phyloP scores from a whole-genome alignment of 2,113 vertebrate genomes.

The Martes martes region DNA sequence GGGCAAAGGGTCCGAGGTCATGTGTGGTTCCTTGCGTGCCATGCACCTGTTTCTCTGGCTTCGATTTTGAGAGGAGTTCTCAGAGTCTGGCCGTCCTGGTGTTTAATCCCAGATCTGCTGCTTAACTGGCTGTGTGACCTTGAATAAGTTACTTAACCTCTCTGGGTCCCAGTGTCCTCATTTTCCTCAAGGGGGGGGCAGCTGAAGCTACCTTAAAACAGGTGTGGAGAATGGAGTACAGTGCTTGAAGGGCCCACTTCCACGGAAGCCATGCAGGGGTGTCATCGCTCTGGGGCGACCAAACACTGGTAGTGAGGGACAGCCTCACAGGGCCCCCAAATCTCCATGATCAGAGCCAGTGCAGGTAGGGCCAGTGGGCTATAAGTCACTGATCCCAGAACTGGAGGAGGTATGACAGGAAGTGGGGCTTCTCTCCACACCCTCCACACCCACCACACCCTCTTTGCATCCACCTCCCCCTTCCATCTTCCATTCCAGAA shows the following conservation, averaged over 20 bases:
- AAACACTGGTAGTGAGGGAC: background rate
- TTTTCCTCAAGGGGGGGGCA: too few species aligned
- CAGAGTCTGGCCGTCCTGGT: background rate
- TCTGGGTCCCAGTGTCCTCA: background rate
- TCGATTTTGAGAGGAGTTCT: background rate
- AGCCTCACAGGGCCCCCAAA: background rate
- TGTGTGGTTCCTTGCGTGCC: background rate
- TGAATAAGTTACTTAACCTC: background rate
- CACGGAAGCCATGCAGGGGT: background rate
- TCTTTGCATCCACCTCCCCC: background rate
- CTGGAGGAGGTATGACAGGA: background rate
- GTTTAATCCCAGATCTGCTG: background rate
- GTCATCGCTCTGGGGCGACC: background rate
- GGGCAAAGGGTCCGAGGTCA: too few species aligned
- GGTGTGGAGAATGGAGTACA: background rate
- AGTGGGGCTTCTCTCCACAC: background rate
- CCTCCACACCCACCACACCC: background rate
- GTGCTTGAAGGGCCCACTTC: background rate
- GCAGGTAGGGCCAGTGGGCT: too few species aligned
- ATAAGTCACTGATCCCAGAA: background rate
- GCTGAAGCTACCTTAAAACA: background rate
- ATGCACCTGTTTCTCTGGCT: background rate
- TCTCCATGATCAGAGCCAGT: background rate
- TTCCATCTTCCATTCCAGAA: constrained; percentile 32
- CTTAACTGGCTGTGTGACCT: background rate